Conservation (phyloP, 2,888 invertebrate genomes). For the Cataglyphis cursor region DNA sequence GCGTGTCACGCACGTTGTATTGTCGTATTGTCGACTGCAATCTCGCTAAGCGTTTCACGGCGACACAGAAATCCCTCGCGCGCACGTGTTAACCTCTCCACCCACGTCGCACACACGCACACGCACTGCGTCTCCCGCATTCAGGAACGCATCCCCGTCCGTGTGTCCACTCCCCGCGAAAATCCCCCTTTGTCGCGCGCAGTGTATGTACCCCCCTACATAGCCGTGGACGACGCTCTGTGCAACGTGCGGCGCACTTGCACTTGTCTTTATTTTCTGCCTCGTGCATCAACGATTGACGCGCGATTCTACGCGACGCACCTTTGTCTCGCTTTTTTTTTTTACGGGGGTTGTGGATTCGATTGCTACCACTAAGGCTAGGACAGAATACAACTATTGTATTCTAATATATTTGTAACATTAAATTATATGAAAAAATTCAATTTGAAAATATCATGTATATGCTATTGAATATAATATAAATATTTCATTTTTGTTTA, state of each 20-base stretch:
- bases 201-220: neutral
- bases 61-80: constrained; percentile 79
- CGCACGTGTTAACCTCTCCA: constrained; percentile 83
- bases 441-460: neutral
- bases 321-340: constrained; percentile 49
- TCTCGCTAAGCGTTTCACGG: constrained; percentile 86
- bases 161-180: constrained; percentile 30
- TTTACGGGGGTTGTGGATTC: neutral
- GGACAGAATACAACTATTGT: neutral
- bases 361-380: neutral
- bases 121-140: constrained; percentile 49
- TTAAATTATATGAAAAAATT: neutral
- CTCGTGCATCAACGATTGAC: constrained; percentile 39
- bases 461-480: neutral
- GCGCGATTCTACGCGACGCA: constrained; percentile 30
- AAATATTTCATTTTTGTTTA: neutral
- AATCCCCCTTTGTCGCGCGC: constrained; percentile 49
- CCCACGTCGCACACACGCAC: constrained; percentile 80
- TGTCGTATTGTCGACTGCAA: constrained; percentile 86
- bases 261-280: constrained; percentile 50
- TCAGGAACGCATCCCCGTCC: constrained; percentile 24
- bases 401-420: neutral
- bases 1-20: constrained; percentile 86
- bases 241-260: constrained; percentile 35
- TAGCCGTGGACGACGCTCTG: neutral